Evolutionary conservation across 2,113 vertebrate genomes (phyloP).

Genomic region (Coptodon rendalli): DNA sequence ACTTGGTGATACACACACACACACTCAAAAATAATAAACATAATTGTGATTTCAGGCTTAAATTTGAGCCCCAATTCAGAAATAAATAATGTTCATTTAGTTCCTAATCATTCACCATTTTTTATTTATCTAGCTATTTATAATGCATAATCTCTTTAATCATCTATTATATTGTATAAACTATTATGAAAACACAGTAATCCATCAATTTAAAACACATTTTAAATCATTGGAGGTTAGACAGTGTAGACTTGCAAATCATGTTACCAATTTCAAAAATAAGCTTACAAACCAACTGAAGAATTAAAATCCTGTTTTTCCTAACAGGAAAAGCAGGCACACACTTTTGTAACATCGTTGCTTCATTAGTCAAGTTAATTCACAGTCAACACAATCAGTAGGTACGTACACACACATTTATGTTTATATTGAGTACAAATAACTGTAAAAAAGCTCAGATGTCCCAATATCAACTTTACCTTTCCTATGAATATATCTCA

Average conservation of each 20-base stretch:
- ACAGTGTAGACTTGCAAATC: fast-evolving
- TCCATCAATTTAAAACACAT: not conserved
- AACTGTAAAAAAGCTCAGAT: not conserved
- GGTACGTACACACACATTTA: fast-evolving
- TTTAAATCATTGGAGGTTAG: not conserved
- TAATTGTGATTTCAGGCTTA: not conserved
- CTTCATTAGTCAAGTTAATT: not conserved
- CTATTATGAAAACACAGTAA: not conserved
- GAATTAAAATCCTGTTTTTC: fast-evolving
- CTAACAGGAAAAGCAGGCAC: not conserved
- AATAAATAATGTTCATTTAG: not conserved
- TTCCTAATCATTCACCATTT: not conserved
- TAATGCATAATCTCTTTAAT: not conserved
- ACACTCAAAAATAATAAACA: not conserved
- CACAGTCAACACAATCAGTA: not conserved
- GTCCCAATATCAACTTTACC: not conserved
- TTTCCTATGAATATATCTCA: fast-evolving
- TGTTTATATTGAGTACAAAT: not conserved
- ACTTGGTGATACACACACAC: not conserved
- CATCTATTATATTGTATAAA: not conserved
- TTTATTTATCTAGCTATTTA: fast-evolving
- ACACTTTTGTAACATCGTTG: fast-evolving
- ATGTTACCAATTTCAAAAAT: not conserved
- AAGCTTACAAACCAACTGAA: not conserved
- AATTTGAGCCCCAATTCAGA: not conserved